Percentiles rank a stretch among this genome's conserved stretches.
Evolutionary conservation across 2,113 vertebrate genomes (phyloP).

Genomic region (Pithys albifrons): DNA sequence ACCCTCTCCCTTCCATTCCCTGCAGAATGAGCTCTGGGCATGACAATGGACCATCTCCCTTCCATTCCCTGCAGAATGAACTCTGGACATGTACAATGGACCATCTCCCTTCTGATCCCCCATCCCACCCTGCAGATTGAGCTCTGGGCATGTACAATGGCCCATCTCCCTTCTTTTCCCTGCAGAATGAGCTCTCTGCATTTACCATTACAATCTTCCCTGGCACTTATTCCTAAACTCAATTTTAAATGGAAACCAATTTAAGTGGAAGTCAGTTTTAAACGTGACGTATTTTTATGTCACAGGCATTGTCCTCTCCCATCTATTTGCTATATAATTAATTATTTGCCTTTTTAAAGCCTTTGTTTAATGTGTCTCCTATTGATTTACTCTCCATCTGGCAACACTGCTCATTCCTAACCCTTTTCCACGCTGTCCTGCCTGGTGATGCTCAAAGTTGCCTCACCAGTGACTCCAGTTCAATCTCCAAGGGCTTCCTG

Average conservation of each 20-base stretch:
- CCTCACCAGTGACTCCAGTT: background rate
- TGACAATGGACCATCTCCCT: too few relatives aligned
- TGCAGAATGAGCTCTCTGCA: background rate
- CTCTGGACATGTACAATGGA: too few relatives aligned
- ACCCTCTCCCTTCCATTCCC: too few relatives aligned
- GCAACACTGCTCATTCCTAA: background rate
- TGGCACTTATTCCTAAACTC: background rate
- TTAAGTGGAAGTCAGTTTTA: background rate
- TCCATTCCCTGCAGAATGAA: too few relatives aligned
- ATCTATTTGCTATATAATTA: background rate
- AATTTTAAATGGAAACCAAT: background rate
- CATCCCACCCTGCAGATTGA: too few relatives aligned
- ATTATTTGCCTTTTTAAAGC: background rate
- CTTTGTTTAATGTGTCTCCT: background rate
- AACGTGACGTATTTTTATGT: background rate
- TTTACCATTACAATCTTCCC: background rate
- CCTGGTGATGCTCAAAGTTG: background rate
- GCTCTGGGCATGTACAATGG: too few relatives aligned
- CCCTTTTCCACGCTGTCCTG: background rate
- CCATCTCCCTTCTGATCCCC: too few relatives aligned
- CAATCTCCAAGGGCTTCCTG: background rate
- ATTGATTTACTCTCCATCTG: background rate
- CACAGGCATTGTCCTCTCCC: background rate
- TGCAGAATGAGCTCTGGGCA: too few relatives aligned
- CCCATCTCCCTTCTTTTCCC: background rate